phyloP scores from a whole-genome alignment of 2,888 invertebrate species.

The Harpalus rufipes region DNA sequence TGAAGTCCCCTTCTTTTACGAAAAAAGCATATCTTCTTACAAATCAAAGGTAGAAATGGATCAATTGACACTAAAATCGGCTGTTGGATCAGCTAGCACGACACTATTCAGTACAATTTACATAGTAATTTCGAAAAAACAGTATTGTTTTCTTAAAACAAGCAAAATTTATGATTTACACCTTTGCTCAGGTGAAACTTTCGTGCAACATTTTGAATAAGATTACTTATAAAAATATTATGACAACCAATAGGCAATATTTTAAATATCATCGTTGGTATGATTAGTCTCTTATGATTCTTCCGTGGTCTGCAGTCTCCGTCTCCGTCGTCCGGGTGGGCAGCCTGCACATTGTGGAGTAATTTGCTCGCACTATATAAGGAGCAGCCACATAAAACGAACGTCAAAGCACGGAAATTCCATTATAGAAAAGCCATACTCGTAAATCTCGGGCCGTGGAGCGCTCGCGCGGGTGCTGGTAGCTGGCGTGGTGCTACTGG shows the following conservation, averaged over 20 bases:
- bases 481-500: background rate
- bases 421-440: constrained; percentile 77
- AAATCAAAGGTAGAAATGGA: too few relatives aligned
- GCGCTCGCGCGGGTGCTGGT: background rate
- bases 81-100: too few relatives aligned
- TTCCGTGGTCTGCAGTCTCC: constrained; percentile 48
- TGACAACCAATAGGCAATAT: constrained; percentile 13
- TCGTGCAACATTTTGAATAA: too few relatives aligned
- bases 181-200: too few relatives aligned
- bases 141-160: too few relatives aligned
- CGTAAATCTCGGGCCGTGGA: constrained; percentile 74
- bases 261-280: constrained; percentile 45
- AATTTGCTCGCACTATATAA: constrained; percentile 75
- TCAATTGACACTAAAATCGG: too few relatives aligned
- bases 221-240: too few relatives aligned
- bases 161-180: too few relatives aligned
- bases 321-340: constrained; percentile 20
- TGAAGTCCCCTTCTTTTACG: too few relatives aligned
- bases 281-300: constrained; percentile 37
- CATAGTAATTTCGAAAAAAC: too few relatives aligned
- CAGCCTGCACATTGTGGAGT: constrained; percentile 67
- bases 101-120: too few relatives aligned
- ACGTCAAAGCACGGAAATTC: constrained; percentile 77
- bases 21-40: too few relatives aligned
- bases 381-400: constrained; percentile 76